Percentiles rank a stretch among this genome's conserved stretches.
Evolutionary conservation across 2,797 vertebrate genomes (phyloP).

Genomic region (Amphiprion clarkii): DNA sequence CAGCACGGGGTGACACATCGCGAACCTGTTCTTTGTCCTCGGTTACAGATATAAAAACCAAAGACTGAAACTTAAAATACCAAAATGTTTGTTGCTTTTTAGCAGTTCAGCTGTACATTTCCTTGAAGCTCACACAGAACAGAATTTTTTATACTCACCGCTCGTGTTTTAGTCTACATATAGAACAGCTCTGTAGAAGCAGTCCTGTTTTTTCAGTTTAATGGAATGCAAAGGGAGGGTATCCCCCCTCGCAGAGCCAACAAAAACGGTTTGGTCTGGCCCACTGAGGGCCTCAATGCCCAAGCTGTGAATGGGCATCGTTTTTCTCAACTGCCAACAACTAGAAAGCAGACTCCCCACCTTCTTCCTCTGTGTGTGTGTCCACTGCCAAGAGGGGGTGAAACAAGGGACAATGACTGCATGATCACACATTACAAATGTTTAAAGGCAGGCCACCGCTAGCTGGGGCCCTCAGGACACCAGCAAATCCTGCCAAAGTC

Average conservation of each 20-base stretch:
- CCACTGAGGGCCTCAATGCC: constrained; percentile 56
- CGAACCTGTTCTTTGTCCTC: constrained; percentile 37
- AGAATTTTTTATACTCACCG: constrained; percentile 5
- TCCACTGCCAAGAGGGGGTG: constrained; percentile 66
- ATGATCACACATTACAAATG: constrained; percentile 68
- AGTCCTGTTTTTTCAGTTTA: constrained; percentile 21
- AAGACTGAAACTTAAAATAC: constrained; percentile 11
- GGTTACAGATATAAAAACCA: constrained; percentile 41
- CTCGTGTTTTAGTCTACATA: constrained; percentile 23
- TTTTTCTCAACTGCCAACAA: constrained; percentile 71
- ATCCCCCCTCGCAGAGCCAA: constrained; percentile 47
- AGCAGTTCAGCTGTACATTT: constrained; percentile 18
- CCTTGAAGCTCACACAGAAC: constrained; percentile 21
- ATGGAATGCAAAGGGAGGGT: constrained; percentile 52
- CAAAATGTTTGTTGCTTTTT: background rate
- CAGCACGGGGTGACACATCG: background rate
- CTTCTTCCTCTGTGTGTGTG: constrained; percentile 57
- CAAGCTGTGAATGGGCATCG: constrained; percentile 69
- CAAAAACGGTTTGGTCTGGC: constrained; percentile 48
- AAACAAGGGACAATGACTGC: constrained; percentile 66
- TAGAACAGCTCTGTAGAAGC: constrained; percentile 22
- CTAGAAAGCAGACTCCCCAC: constrained; percentile 71
- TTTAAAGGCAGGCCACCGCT: constrained; percentile 59
- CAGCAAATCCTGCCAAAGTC: constrained; percentile 43
- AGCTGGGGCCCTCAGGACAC: constrained; percentile 28